These are phyloP conservation scores for Cichladusa arquata DNA, from an alignment of 2,113 vertebrate genomes.

Conservation along the genomic window DNA sequence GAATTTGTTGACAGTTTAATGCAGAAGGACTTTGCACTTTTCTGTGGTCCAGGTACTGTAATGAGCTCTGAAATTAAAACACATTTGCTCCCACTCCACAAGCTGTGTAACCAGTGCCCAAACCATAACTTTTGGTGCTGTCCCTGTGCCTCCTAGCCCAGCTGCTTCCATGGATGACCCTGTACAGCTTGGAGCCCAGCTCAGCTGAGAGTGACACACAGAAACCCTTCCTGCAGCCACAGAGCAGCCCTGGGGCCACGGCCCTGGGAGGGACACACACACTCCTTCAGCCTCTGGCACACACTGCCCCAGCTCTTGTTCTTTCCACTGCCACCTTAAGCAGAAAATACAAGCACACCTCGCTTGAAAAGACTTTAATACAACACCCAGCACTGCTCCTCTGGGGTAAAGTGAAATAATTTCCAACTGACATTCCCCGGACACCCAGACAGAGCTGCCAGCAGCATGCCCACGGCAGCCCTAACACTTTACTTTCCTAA, in stretches of 20 bases:
- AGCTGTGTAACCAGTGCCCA: not conserved
- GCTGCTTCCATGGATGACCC: accelerated
- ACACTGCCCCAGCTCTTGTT: accelerated
- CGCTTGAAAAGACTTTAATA: accelerated
- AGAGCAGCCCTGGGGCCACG: not conserved
- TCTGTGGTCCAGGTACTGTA: not conserved
- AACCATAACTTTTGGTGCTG: not conserved
- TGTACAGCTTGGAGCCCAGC: not conserved
- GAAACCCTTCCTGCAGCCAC: not conserved
- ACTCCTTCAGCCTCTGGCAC: not conserved
- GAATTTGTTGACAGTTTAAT: not conserved
- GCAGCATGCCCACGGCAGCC: not conserved
- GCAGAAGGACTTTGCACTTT: not conserved
- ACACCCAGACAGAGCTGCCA: not conserved
- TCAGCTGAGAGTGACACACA: not conserved
- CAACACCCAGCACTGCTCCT: not conserved
- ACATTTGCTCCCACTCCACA: not conserved
- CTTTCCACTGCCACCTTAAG: not conserved
- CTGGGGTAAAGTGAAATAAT: not conserved
- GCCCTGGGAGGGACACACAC: not conserved
- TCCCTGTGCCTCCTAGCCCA: not conserved
- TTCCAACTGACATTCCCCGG: not conserved
- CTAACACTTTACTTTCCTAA: not conserved
- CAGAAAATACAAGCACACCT: not conserved
- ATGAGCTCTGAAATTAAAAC: not conserved